These are phyloP conservation scores for Dolomedes plantarius DNA, from an alignment of 2,888 invertebrate species.

Conservation along the genomic window DNA sequence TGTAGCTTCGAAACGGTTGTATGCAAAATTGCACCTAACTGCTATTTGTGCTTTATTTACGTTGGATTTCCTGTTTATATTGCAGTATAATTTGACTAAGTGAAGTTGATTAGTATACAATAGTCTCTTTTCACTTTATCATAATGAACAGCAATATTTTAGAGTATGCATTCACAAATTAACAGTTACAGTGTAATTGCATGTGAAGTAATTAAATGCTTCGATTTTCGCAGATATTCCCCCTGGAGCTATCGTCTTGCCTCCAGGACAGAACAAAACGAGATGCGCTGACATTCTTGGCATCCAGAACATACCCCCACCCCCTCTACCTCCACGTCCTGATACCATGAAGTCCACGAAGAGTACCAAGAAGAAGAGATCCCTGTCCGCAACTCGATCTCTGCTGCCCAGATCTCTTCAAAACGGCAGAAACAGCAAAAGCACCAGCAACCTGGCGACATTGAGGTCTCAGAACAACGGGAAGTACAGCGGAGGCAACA, in stretches of 20 bases:
- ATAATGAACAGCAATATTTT: too few species aligned
- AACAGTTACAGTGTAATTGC: too few species aligned
- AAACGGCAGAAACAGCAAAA: slow-evolving; percentile 24
- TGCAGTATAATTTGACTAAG: too few species aligned
- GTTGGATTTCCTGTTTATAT: too few species aligned
- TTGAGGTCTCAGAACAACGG: neutral
- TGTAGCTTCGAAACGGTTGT: too few species aligned
- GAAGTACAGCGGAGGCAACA: slow-evolving; percentile 40
- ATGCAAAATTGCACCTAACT: too few species aligned
- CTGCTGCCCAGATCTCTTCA: slow-evolving; percentile 40
- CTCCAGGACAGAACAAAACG: slow-evolving; percentile 50
- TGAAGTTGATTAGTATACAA: too few species aligned
- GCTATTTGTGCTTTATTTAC: too few species aligned
- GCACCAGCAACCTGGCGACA: neutral
- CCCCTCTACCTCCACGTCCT: slow-evolving; percentile 30
- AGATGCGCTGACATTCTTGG: slow-evolving; percentile 58
- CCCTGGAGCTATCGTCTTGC: slow-evolving; percentile 37
- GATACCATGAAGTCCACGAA: neutral
- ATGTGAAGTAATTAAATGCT: too few species aligned
- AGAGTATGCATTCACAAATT: too few species aligned
- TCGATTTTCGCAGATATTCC: slow-evolving; percentile 23
- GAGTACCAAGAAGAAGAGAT: slow-evolving; percentile 44
- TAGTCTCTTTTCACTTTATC: too few species aligned
- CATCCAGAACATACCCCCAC: slow-evolving; percentile 45
- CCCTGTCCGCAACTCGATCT: slow-evolving; percentile 33